Percentiles rank a stretch among this genome's conserved stretches.
These are phyloP conservation scores for Sisor rabdophorus DNA, from an alignment of 2,113 vertebrate genomes.

Conservation along the genomic window DNA sequence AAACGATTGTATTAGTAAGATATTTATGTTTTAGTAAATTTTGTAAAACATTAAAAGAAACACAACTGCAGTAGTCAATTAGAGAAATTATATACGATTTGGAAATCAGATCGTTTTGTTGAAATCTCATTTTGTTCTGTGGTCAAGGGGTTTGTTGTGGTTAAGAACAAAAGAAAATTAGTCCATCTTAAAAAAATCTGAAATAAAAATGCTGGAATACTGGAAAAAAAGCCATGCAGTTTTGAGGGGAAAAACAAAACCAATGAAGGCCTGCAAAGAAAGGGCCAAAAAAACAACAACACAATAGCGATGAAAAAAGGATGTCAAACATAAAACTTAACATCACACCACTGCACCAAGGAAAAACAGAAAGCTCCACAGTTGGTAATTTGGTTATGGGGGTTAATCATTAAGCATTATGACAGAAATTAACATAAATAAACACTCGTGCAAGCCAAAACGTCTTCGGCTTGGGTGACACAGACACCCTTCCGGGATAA, in stretches of 20 bases:
- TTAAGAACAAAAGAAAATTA: constrained; percentile 64
- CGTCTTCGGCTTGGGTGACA: constrained; percentile 54
- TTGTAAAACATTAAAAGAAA: constrained; percentile 53
- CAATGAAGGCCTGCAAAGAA: constrained; percentile 46
- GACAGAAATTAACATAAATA: constrained; percentile 8
- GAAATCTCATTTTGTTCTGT: constrained; percentile 62
- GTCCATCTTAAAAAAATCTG: constrained; percentile 53
- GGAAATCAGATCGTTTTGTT: constrained; percentile 64
- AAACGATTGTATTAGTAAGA: constrained; percentile 72
- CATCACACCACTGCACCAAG: constrained; percentile 52
- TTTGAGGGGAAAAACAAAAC: constrained; percentile 49
- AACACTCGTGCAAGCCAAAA: constrained; percentile 48
- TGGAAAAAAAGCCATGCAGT: constrained; percentile 68
- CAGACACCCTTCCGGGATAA: constrained; percentile 44
- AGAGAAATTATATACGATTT: constrained; percentile 64
- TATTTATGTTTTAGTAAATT: constrained; percentile 66
- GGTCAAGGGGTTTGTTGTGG: constrained; percentile 57
- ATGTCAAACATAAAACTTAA: constrained; percentile 26
- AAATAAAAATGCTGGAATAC: constrained; percentile 48
- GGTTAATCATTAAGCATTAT: constrained; percentile 30
- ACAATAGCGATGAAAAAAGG: constrained; percentile 18
- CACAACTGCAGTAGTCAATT: constrained; percentile 41
- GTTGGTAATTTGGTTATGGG: constrained; percentile 40
- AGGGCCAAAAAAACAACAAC: constrained; percentile 19
- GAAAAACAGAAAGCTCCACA: constrained; percentile 38